Conservation (phyloP, 2,888 invertebrate genomes). For the Oithona nana region DNA sequence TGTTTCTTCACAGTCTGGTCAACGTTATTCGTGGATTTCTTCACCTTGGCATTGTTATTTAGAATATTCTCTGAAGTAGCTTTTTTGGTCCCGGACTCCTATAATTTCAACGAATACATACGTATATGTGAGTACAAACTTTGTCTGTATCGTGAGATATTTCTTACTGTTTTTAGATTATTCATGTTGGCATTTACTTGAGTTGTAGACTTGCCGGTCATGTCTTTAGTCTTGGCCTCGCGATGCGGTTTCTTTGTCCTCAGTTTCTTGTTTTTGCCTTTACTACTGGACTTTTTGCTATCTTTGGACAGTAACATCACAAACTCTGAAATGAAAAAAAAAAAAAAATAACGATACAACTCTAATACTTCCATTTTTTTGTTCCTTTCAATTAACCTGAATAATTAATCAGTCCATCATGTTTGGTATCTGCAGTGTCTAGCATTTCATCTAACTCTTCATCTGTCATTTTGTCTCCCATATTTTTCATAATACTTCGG, state of each 20-base stretch:
- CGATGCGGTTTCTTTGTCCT: too few relatives aligned
- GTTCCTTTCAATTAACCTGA: constrained; percentile 38
- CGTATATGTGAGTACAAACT: too few relatives aligned
- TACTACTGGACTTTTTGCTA: background rate
- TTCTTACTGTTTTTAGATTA: background rate
- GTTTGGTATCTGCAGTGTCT: constrained; percentile 65
- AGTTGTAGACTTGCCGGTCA: background rate
- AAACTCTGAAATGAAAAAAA: background rate
- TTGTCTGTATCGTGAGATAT: too few relatives aligned
- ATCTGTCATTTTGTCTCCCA: constrained; percentile 63
- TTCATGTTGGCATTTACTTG: background rate
- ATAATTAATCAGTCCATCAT: constrained; percentile 73
- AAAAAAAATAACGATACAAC: background rate
- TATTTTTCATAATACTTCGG: constrained; percentile 69
- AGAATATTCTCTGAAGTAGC: background rate
- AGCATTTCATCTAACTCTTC: constrained; percentile 80
- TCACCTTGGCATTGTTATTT: background rate
- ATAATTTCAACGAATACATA: too few relatives aligned
- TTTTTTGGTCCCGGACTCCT: background rate
- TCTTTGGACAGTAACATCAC: background rate
- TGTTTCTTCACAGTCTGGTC: too few relatives aligned
- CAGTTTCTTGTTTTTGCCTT: background rate
- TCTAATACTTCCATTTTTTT: background rate
- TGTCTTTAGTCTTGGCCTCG: background rate
- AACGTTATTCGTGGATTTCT: too few relatives aligned